phyloP scores from a whole-genome alignment of 2,888 invertebrate species.

The Pardosa pseudoannulata region DNA sequence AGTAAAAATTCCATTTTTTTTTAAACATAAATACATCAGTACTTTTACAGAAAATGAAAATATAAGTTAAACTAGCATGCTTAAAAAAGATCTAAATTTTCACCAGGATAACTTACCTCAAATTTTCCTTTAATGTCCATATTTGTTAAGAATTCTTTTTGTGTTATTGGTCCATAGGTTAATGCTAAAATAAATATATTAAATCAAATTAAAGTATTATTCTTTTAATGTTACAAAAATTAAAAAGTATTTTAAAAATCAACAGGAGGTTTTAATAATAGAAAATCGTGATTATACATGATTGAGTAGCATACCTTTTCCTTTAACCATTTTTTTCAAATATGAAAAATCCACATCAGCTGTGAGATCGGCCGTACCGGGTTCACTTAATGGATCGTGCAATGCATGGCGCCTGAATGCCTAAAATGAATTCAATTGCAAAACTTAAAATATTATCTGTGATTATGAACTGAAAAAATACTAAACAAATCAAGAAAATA shows the following conservation, averaged over 20 bases:
- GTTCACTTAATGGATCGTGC: slow-evolving; percentile 89
- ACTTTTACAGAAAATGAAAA: too few species aligned
- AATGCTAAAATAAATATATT: slow-evolving; percentile 78
- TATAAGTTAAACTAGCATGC: too few species aligned
- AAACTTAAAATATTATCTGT: not conserved
- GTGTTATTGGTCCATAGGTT: slow-evolving; percentile 90
- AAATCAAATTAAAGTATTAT: not conserved
- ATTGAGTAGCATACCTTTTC: slow-evolving; percentile 77
- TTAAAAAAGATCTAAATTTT: too few species aligned
- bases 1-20: too few species aligned
- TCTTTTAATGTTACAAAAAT: too few species aligned
- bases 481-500: too few species aligned
- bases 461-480: too few species aligned
- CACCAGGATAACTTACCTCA: too few species aligned
- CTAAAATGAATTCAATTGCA: slow-evolving; percentile 24
- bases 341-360: slow-evolving; percentile 97
- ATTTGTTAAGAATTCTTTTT: slow-evolving; percentile 87
- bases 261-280: too few species aligned
- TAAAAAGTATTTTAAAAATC: not conserved
- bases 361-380: slow-evolving; percentile 95
- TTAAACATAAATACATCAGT: too few species aligned
- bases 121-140: slow-evolving; percentile 89
- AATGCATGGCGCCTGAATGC: slow-evolving; percentile 91
- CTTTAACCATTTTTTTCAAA: slow-evolving; percentile 80
- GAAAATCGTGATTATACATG: too few species aligned